Conservation (phyloP, 2,888 invertebrate genomes). For the Villa cingulata region DNA sequence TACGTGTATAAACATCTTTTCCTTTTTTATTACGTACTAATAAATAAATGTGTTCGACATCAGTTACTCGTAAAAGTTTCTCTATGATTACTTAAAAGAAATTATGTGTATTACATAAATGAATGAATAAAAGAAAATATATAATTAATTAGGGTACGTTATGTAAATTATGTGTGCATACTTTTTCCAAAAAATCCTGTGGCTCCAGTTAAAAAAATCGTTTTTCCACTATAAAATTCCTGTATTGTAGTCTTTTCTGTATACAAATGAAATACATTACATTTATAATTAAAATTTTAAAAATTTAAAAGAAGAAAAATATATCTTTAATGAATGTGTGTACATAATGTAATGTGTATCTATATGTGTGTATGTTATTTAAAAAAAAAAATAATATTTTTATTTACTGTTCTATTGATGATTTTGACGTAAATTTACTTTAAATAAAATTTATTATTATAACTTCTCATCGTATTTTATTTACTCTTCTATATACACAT, state of each 20-base stretch:
- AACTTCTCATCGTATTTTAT: too few relatives aligned
- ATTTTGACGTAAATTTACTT: too few relatives aligned
- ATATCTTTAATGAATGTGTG: too few relatives aligned
- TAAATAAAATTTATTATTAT: too few relatives aligned
- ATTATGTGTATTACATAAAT: not conserved
- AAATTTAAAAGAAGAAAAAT: too few relatives aligned
- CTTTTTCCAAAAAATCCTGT: constrained; percentile 41
- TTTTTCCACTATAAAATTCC: constrained; percentile 45
- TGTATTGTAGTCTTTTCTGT: constrained; percentile 32
- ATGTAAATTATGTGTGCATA: constrained; percentile 12
- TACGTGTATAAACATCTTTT: constrained; percentile 48
- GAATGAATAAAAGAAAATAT: constrained; percentile 1
- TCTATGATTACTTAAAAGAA: constrained; percentile 42
- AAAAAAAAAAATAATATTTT: too few relatives aligned
- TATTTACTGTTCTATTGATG: too few relatives aligned
- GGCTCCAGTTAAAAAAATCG: constrained; percentile 46
- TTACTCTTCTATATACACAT: too few relatives aligned
- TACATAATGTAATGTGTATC: too few relatives aligned
- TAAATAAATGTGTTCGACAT: constrained; percentile 41
- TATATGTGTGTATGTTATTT: too few relatives aligned
- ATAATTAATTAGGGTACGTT: not conserved
- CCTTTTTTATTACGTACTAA: constrained; percentile 45
- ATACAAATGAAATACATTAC: not conserved
- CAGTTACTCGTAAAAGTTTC: constrained; percentile 45
- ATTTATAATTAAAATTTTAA: not conserved